Base-by-base conservation (phyloP, 2,888 invertebrate species). In the Eupithecia centaureata region DNA sequence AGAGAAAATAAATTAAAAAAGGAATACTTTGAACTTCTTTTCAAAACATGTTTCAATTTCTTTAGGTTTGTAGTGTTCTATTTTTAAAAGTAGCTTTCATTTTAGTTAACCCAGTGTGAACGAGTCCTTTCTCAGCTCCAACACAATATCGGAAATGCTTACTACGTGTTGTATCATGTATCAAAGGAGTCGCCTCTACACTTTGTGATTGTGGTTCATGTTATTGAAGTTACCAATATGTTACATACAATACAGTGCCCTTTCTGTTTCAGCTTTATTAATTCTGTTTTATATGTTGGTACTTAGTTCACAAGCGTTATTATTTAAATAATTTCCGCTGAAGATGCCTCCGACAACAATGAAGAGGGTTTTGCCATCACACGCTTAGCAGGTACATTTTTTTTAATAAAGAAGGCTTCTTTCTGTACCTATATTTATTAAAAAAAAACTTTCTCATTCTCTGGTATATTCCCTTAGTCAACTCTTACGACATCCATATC, bases 61-160 rank as follows among this genome's bases (percentile, higher is more conserved):
- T 42, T 8, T 2, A 18, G 42, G 2, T 42, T 18, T 42, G 2
- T 18, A 18, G 18, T 42, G 42, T 42, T 8, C 18, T 42, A 0
- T 18, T 18, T 18, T 38, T 42, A 2, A 18, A 18, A 42, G 1
- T 42, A n/a, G 18, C 18, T 42, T 10, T n/a, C 8, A 42, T 42
- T 42, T n/a, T 18, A 18, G 10, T 42, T 18, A 42, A 5, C 25
- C 12, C 18, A 51, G 51, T 25, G 27, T 52, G 27, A 25, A 52
- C 13, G 13, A 27, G 25, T 27, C 27, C 56, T 70, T 61, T 47
- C 47, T 47, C 10, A 47, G 22, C 18, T 47, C 22, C 47, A 61
- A 33, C 58, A 67, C 64, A 71, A 69, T 73, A 75, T 69, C 61
- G 60, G 64, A 67, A 70, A 72, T 72, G 67, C 58, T 27, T 65